Evolutionary conservation across 2,888 invertebrate genomes (phyloP).

Genomic region (Drosophila neutralis): DNA sequence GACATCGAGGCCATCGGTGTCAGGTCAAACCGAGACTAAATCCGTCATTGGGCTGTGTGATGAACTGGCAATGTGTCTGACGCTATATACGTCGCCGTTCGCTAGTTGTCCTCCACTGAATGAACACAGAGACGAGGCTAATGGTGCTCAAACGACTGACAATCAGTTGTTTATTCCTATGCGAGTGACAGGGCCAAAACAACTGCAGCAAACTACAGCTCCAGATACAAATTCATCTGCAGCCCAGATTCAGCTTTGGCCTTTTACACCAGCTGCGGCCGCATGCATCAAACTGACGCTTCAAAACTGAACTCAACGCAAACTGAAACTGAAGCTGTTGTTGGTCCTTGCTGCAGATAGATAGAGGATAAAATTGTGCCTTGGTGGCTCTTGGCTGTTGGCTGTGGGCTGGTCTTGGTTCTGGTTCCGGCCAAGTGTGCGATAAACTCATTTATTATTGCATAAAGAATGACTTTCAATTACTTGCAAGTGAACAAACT

Average conservation of each 20-base stretch:
- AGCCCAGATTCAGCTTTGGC: conserved; percentile 11
- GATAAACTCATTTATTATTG: conserved; percentile 80
- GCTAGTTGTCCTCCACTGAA: conserved; percentile 31
- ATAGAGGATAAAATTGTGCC: conserved; percentile 10
- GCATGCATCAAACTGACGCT: conserved; percentile 78
- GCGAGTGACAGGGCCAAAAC: conserved; percentile 12
- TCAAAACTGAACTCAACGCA: conserved; percentile 32
- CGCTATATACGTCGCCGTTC: conserved; percentile 19
- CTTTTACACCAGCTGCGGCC: conserved; percentile 32
- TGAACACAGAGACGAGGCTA: conserved; percentile 48
- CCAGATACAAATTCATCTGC: conserved; percentile 22
- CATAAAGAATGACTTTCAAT: conserved; percentile 81
- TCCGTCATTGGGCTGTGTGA: conserved; percentile 71
- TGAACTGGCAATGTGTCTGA: conserved; percentile 80
- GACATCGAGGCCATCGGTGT: conserved; percentile 58
- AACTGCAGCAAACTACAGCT: conserved; percentile 15
- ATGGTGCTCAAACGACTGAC: conserved; percentile 74
- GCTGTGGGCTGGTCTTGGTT: not conserved
- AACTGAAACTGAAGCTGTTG: conserved; percentile 70
- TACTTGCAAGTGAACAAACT: conserved; percentile 82
- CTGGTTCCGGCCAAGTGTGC: conserved; percentile 64
- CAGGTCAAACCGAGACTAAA: conserved; percentile 72
- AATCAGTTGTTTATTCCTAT: conserved; percentile 74
- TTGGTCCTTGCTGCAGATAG: conserved; percentile 15
- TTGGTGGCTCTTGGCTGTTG: too few species aligned